Base-by-base conservation (phyloP, 1,140 invertebrate genomes). In the Holcopasites calliopsidis region DNA sequence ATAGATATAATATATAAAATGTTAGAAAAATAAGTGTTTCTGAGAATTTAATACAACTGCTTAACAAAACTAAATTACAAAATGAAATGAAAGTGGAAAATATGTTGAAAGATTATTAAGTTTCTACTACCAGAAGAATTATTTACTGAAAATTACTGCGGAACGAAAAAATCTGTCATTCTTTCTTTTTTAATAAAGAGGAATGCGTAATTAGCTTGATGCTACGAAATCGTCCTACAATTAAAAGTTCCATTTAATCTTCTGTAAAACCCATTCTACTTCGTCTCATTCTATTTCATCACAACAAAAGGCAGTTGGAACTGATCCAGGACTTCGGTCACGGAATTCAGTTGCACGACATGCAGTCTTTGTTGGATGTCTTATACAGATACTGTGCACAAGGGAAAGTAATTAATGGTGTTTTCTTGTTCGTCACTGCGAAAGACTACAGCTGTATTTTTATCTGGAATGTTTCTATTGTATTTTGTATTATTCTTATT, bases 301-400 rank as follows among this genome's bases (percentile, higher is more conserved):
- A 44, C 33, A 65, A 50, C 21, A 65, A 33, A 31, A 33, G 28
- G 44, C 10, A 23, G 7, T 31, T 65, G 62, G 62, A 65, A 65
- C 62, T 6, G 44, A 50, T 65, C 47, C 62, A 65, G 50, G 44
- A 65, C 44, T 38, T 23, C 44, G 44, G 62, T 65, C 62, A 50
- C 44, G 31, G 33, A 49, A 65, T 49, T 65, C 62, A 35, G 16
- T 65, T 26, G 44, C 62, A 35, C 31, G 62, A 26, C 10, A 26
- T 47, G 35, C 62, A 13, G 8, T n/a, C 50, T 6, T 35, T 49
- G 28, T 65, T 21, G n/a, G 44, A 33, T 13, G 33, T 21, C 26
- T 50, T 50, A 18, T n/a, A 13, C 28, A 6, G 21, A 35, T 18
- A 38, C 6, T n/a, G 26, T 31, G 13, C 13, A 16, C 7, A 4